These are phyloP conservation scores for Clarias magur DNA, from an alignment of 2,113 vertebrate species.

Conservation along the genomic window DNA sequence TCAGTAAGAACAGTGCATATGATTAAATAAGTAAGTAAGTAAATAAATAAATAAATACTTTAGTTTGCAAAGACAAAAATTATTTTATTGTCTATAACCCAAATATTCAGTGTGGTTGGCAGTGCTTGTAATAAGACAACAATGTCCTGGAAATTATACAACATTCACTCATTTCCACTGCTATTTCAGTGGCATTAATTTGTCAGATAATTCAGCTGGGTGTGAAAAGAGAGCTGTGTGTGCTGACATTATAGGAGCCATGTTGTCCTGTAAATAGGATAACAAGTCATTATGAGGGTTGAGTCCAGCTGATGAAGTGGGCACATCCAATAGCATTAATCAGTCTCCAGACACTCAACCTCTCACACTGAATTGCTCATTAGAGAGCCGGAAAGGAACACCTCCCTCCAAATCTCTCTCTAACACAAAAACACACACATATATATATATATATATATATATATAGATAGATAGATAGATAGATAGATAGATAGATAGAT, in stretches of 20 bases:
- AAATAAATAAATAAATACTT: background rate
- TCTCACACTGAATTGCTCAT: conserved; percentile 54
- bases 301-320: conserved; percentile 38
- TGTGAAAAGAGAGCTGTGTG: conserved; percentile 59
- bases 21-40: background rate
- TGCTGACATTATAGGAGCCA: conserved; percentile 61
- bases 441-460: conserved; percentile 15
- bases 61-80: background rate
- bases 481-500: no score
- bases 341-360: conserved; percentile 35
- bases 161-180: background rate
- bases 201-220: conserved; percentile 67
- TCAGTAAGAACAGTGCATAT: background rate
- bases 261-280: conserved; percentile 48
- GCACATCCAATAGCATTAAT: conserved; percentile 40
- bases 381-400: conserved; percentile 65
- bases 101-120: background rate
- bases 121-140: background rate
- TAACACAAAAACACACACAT: conserved; percentile 53
- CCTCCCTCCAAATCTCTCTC: background rate
- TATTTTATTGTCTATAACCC: background rate
- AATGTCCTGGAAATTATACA: background rate
- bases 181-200: conserved; percentile 60
- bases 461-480: no score
- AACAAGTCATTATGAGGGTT: conserved; percentile 57